A percentile compares a stretch with the other conserved stretches of the same genome.
These are phyloP conservation scores for Pedionomus torquatus DNA, from an alignment of 2,113 vertebrate species.

Conservation along the genomic window DNA sequence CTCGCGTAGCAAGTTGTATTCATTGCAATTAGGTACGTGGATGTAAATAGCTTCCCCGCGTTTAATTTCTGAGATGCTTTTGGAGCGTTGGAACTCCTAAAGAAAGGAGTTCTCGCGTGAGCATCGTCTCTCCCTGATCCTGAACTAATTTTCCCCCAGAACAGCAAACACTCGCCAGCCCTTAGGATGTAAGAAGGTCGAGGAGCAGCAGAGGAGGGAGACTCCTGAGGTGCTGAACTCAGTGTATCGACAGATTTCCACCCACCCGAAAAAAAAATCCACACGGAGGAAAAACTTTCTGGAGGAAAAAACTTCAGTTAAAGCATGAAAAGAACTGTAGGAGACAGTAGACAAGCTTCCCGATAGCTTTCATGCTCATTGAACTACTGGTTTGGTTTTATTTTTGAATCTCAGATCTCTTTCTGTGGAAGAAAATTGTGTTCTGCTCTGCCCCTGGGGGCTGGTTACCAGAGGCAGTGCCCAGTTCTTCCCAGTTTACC, in stretches of 20 bases:
- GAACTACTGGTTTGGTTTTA: neutral
- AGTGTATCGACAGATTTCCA: rapidly evolving
- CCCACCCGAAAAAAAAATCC: neutral
- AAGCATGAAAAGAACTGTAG: neutral
- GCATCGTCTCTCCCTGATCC: rapidly evolving
- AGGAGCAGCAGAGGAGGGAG: neutral
- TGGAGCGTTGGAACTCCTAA: neutral
- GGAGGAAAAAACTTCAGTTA: neutral
- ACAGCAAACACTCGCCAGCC: rapidly evolving
- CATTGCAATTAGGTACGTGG: neutral
- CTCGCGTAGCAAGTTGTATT: neutral
- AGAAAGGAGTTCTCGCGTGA: neutral
- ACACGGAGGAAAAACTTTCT: rapidly evolving
- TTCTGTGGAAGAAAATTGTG: neutral
- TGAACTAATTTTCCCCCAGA: neutral
- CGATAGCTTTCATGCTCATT: neutral
- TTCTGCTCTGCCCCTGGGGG: neutral
- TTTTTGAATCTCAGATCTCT: neutral
- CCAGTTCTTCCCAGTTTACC: neutral
- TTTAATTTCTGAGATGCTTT: neutral
- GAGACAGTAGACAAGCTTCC: neutral
- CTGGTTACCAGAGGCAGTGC: neutral
- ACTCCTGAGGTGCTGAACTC: neutral
- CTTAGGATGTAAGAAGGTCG: neutral
- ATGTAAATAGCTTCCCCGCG: neutral